Base-by-base conservation (phyloP, 2,797 vertebrate genomes). In the Lerista edwardsae region DNA sequence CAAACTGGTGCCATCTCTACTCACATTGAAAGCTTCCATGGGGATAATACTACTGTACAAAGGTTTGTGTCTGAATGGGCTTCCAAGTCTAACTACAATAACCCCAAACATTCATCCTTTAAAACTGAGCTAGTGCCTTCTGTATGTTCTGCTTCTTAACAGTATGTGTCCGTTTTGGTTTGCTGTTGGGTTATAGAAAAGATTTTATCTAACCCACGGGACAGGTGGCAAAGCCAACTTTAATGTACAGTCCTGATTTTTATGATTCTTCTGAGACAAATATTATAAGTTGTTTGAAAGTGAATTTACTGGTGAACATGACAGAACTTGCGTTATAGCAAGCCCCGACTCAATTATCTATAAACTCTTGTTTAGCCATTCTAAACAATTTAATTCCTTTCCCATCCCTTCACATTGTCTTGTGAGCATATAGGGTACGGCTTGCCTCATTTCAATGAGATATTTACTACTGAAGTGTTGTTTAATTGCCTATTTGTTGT, bases 231-330 rank as follows among this genome's bases (percentile, higher is more conserved):
- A 65, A 81, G 64, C 73, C 51, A 67, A 61, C 61, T 75, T 85
- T 81, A 81, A 85, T 62, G 72, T 44, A 75, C 64, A 67, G 21
- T 41, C 80, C 64, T 75, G 62, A 80, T 36, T 61, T 64, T 85
- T 85, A 75, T 23, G 51, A 59, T 80, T 69, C 78, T 75, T 47
- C 55, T 25, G 84, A 81, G 84, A 75, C 72, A 75, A 85, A 80
- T 57, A 47, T 27, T 34, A 27, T 34, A 44, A 47, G 47, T 41
- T 59, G 68, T 75, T 31, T 57, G 15, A 51, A 75, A 74, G 69
- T 68, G 64, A 39, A 85, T 74, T 85, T 74, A 84, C 55, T 51
- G 39, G 25, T 72, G 10, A 51, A 59, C 23, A 47, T 75, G 69
- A 75, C n/a, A 23, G 79, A 29, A n/a, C 36, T 65, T 74, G 61